Evolutionary conservation across 2,113 vertebrate genomes (phyloP), one percentile per base, ranked within the genome.

Genomic region (Phylloscopus trochilus): DNA sequence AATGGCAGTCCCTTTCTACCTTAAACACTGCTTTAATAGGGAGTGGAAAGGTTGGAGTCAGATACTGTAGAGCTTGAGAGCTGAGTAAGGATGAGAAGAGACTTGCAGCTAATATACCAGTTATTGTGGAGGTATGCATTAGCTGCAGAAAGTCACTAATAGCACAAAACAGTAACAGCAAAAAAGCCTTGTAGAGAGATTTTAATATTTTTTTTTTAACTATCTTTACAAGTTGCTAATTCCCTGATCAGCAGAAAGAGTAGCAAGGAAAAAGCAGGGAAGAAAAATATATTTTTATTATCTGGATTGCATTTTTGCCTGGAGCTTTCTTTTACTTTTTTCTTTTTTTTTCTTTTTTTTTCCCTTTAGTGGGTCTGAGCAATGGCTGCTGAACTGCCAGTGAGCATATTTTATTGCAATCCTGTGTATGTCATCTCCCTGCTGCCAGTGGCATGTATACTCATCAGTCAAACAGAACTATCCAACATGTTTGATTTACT

Each of bases 391-490:
- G 92, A 96, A 59, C 90, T 97, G 96, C 85, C 93, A 97, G 87
- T n/a, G 92, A 78, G 90, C n/a, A 62, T 97, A 97, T 97, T 98
- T 90, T 97, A 98, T 97, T 97, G 82, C 60, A 82, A 92, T 97
- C 85, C 93, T 92, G 91, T 91, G 82, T 97, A 96, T 98, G 97
- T 96, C 97, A 97, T 80, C 64, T 60, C 95, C 91, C 97, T 96
- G 93, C 95, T 96, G 91, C 96, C 91, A 93, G 87, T 97, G 97
- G 93, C 97, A 96, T 97, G 97, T 97, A 53, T 95, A 95, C 96
- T 97, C 97, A 98, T 98, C 97, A 97, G 94, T 98, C 97, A 98
- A 96, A 93, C 31, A 87, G 95, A 98, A 96, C 91, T 97, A 97
- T 79, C 90, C 79, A 97, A 91, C 86, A 83, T 92, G 70, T 97